Evolutionary conservation across 2,797 vertebrate genomes (phyloP).

Genomic region (Acomys russatus): DNA sequence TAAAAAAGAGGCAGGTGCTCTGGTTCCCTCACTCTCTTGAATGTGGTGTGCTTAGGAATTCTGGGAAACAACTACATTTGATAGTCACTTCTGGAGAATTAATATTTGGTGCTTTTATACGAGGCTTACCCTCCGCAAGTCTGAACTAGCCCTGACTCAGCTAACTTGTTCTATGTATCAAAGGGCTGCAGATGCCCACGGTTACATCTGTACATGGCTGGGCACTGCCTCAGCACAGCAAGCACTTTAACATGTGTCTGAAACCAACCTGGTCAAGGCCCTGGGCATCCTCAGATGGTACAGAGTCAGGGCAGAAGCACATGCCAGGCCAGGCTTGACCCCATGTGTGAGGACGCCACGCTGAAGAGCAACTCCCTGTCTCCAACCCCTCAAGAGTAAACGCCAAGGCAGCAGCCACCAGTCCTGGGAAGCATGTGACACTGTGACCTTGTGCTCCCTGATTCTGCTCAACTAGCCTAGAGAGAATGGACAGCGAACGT

Average conservation of each 20-base stretch:
- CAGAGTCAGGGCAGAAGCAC: not conserved
- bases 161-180: not conserved
- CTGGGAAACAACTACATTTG: not conserved
- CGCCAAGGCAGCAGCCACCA: not conserved
- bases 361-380: not conserved
- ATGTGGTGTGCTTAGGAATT: not conserved
- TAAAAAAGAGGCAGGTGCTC: not conserved
- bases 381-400: not conserved
- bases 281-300: not conserved
- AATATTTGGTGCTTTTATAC: not conserved
- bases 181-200: not conserved
- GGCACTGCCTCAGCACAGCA: not conserved
- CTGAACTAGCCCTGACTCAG: not conserved
- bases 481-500: not conserved
- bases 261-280: not conserved
- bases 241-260: not conserved
- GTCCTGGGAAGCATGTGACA: not conserved
- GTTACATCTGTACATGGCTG: not conserved
- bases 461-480: not conserved
- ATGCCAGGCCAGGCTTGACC: not conserved
- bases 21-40: not conserved
- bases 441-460: not conserved
- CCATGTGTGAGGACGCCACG: not conserved
- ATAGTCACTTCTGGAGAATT: not conserved
- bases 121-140: not conserved